These are phyloP conservation scores for Pammene aurita DNA, from an alignment of 2,888 invertebrate genomes.

Conservation along the genomic window DNA sequence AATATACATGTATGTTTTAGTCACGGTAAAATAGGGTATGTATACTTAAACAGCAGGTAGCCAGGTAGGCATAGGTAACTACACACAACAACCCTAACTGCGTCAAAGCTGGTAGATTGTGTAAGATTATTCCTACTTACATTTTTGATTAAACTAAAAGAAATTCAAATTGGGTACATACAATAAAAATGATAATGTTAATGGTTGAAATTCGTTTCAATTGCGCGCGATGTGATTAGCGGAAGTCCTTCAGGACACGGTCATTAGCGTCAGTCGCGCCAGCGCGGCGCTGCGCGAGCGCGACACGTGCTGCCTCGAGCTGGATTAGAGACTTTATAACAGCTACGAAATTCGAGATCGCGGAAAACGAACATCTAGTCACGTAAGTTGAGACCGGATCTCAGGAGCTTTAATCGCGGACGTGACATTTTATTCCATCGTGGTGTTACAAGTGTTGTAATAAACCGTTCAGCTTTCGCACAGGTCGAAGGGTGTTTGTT, in stretches of 20 bases:
- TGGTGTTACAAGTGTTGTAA: background rate
- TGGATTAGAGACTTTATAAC: background rate
- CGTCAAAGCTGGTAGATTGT: too few relatives aligned
- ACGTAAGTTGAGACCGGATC: background rate
- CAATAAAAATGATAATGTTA: constrained; percentile 8
- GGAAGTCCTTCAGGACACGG: constrained; percentile 36
- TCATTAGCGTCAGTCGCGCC: constrained; percentile 21
- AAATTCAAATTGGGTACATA: background rate
- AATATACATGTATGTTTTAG: too few relatives aligned
- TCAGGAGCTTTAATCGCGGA: background rate
- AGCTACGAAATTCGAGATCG: background rate
- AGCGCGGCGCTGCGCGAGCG: constrained; percentile 12
- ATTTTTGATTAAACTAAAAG: background rate
- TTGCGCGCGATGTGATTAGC: constrained; percentile 29
- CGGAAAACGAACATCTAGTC: background rate
- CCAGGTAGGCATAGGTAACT: too few relatives aligned
- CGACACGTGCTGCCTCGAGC: constrained; percentile 28
- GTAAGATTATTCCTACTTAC: background rate
- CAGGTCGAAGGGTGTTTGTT: background rate
- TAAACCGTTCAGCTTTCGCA: constrained; percentile 1
- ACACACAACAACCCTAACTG: too few relatives aligned
- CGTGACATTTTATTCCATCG: constrained; percentile 7
- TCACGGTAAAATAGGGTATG: too few relatives aligned
- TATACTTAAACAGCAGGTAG: too few relatives aligned
- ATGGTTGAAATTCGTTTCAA: constrained; percentile 21